These are phyloP conservation scores for Epinephelus awoara DNA, from an alignment of 2,797 vertebrate genomes.

Conservation along the genomic window DNA sequence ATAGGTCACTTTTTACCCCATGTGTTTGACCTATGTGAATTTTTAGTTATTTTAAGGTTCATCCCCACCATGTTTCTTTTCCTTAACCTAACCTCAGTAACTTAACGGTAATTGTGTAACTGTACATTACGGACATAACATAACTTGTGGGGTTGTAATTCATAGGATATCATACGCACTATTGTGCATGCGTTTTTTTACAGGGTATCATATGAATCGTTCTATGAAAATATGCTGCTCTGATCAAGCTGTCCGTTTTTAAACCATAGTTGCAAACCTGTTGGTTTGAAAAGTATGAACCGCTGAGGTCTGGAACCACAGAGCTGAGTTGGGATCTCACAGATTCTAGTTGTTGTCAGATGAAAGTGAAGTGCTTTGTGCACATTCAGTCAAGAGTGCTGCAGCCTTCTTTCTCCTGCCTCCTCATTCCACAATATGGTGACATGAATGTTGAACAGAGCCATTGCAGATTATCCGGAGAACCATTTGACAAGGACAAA, in stretches of 20 bases:
- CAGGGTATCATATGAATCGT: too few relatives aligned
- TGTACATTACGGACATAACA: too few relatives aligned
- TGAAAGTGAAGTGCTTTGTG: neutral
- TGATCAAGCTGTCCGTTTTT: neutral
- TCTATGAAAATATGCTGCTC: too few relatives aligned
- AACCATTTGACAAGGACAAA: conserved; percentile 9
- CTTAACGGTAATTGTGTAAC: too few relatives aligned
- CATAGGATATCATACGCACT: too few relatives aligned
- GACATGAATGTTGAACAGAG: conserved; percentile 8
- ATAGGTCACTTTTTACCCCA: too few relatives aligned
- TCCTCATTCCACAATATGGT: conserved; percentile 5
- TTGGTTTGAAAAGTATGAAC: neutral
- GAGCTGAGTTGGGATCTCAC: neutral
- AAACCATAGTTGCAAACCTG: neutral
- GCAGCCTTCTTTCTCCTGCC: neutral
- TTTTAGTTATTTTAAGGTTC: too few relatives aligned
- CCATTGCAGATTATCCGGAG: conserved; percentile 5
- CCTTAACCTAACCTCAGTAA: too few relatives aligned
- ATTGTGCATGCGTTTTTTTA: too few relatives aligned
- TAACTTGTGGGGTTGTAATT: too few relatives aligned
- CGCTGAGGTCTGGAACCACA: neutral
- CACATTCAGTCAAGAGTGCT: conserved; percentile 17
- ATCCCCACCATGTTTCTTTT: too few relatives aligned
- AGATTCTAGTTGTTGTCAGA: neutral
- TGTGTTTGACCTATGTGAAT: too few relatives aligned